Evolutionary conservation across 2,113 vertebrate species (phyloP).

Genomic region (Himantopus leucocephalus): DNA sequence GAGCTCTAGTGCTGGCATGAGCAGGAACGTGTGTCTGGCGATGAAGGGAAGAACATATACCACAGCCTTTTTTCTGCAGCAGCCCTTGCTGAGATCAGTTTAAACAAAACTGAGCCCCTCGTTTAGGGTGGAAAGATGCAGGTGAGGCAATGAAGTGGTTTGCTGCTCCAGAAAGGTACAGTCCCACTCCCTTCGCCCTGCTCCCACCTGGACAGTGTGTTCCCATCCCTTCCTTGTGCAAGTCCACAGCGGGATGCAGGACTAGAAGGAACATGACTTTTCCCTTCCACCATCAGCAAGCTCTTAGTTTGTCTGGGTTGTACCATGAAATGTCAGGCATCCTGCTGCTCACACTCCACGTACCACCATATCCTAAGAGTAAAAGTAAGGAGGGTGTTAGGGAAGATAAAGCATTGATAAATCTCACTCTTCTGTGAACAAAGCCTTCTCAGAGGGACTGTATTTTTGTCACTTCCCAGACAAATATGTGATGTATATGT

Average conservation of each 20-base stretch:
- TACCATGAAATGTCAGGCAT: neutral
- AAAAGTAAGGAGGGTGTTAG: neutral
- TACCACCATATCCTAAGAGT: neutral
- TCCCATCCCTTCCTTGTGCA: neutral
- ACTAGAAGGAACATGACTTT: neutral
- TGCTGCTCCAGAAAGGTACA: neutral
- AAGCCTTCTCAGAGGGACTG: neutral
- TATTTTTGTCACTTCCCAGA: neutral
- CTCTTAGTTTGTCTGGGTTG: neutral
- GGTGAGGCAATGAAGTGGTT: neutral
- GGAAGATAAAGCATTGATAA: neutral
- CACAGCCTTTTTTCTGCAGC: neutral
- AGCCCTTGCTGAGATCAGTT: neutral
- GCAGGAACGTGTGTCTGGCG: neutral
- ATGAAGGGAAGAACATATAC: neutral
- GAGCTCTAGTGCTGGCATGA: neutral
- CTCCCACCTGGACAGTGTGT: accelerated
- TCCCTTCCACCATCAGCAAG: neutral
- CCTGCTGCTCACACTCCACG: neutral
- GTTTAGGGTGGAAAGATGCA: neutral
- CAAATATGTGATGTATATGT: neutral
- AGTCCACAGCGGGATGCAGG: neutral
- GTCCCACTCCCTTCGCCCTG: neutral
- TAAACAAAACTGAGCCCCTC: neutral
- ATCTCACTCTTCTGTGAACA: neutral